Conservation (phyloP, 2,113 vertebrate species). For the Shinisaurus crocodilurus region DNA sequence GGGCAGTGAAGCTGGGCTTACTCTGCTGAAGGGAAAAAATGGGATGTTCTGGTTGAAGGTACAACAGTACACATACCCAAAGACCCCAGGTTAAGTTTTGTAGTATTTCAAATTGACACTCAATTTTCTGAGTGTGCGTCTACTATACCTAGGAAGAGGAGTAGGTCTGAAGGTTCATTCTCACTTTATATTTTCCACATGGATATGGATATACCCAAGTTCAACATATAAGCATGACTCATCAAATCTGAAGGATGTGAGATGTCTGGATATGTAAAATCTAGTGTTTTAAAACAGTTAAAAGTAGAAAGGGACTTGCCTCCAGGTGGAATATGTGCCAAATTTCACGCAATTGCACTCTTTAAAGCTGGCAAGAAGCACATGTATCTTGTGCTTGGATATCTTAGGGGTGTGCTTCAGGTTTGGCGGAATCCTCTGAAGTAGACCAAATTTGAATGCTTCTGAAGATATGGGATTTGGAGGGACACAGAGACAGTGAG, state of each 20-base stretch:
- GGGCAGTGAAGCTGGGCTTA: not conserved
- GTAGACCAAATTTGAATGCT: too few species aligned
- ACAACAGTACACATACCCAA: not conserved
- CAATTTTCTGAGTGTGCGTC: not conserved
- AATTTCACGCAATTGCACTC: too few species aligned
- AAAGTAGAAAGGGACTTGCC: too few species aligned
- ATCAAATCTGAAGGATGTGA: constrained; percentile 34
- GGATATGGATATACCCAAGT: not conserved
- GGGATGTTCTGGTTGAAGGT: not conserved
- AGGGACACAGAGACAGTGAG: too few species aligned
- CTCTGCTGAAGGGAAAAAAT: not conserved
- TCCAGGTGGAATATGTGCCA: too few species aligned
- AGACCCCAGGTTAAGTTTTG: not conserved
- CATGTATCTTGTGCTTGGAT: too few species aligned
- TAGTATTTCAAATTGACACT: not conserved
- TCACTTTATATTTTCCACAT: not conserved
- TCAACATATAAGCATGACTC: constrained; percentile 5
- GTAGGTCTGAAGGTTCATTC: not conserved
- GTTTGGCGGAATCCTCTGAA: too few species aligned
- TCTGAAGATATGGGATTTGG: too few species aligned
- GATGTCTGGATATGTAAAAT: not conserved
- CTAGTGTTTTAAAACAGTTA: too few species aligned
- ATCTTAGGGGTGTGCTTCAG: too few species aligned
- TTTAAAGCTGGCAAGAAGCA: too few species aligned
- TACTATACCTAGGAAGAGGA: not conserved